Conservation (phyloP, 2,888 invertebrate genomes). For the Amphipyra tragopoginis region DNA sequence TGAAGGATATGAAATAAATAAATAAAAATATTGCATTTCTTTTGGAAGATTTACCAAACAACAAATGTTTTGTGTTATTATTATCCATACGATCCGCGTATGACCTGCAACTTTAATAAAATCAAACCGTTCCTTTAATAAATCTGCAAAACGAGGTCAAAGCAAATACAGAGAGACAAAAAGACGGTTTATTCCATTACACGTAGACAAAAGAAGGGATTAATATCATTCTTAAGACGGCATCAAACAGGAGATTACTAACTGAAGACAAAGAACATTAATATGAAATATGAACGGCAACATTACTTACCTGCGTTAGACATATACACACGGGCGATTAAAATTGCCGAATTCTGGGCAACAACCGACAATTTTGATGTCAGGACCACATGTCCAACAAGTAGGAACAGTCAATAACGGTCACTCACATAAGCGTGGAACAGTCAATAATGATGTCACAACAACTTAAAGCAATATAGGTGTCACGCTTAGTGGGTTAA, state of each 20-base stretch:
- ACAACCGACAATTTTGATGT: not conserved
- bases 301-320: not conserved
- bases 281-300: conserved; percentile 18
- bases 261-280: conserved; percentile 21
- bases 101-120: not conserved
- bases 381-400: not conserved
- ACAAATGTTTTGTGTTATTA: too few relatives aligned
- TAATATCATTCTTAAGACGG: conserved; percentile 16
- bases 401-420: too few relatives aligned
- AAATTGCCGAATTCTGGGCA: not conserved
- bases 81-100: too few relatives aligned
- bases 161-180: conserved; percentile 4
- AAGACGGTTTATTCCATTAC: conserved; percentile 23
- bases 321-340: conserved; percentile 4
- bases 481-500: too few relatives aligned
- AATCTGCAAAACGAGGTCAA: conserved; percentile 12
- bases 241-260: conserved; percentile 10
- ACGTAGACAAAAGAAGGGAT: conserved; percentile 21
- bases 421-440: too few relatives aligned
- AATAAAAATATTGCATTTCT: too few relatives aligned
- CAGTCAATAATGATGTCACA: too few relatives aligned
- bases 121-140: not conserved
- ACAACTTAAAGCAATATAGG: too few relatives aligned
- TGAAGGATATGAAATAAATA: too few relatives aligned
- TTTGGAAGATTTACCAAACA: too few relatives aligned